Conservation (phyloP, 35 echinoderm and acorn worm species). For the Ptychodera flava region DNA sequence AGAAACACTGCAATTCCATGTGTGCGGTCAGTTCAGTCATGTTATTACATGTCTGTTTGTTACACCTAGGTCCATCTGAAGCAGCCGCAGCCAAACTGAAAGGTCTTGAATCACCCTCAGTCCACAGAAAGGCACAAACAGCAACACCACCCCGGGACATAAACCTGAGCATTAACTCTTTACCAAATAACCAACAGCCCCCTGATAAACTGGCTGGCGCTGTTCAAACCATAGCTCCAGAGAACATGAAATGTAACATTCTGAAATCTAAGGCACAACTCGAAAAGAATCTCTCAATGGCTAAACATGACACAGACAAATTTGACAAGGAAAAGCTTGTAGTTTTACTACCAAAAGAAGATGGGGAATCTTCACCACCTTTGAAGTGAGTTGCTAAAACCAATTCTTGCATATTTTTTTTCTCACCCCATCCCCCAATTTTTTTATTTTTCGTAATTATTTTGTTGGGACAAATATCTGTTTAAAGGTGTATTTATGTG, state of each 20-base stretch:
- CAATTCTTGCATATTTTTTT: too few species aligned
- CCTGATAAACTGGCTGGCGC: not conserved
- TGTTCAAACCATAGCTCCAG: not conserved
- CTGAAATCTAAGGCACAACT: not conserved
- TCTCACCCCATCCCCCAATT: too few species aligned
- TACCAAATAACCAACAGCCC: not conserved
- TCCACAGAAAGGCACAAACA: not conserved
- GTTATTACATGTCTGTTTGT: not conserved
- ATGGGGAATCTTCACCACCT: not conserved
- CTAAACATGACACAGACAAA: constrained; percentile 1
- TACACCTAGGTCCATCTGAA: not conserved
- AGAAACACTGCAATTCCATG: too few species aligned
- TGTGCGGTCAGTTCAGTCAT: not conserved
- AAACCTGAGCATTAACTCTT: not conserved
- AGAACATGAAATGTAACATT: not conserved
- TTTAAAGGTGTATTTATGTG: too few species aligned
- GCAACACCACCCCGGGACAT: not conserved
- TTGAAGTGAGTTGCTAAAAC: not conserved
- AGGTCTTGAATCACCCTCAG: not conserved
- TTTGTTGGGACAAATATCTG: too few species aligned
- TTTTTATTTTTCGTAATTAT: too few species aligned
- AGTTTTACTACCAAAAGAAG: not conserved
- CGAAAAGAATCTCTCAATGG: not conserved
- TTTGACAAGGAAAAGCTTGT: not conserved
- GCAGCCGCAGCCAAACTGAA: not conserved